phyloP scores from a whole-genome alignment of 2,797 vertebrate genomes.

The Aldrovandia affinis region DNA sequence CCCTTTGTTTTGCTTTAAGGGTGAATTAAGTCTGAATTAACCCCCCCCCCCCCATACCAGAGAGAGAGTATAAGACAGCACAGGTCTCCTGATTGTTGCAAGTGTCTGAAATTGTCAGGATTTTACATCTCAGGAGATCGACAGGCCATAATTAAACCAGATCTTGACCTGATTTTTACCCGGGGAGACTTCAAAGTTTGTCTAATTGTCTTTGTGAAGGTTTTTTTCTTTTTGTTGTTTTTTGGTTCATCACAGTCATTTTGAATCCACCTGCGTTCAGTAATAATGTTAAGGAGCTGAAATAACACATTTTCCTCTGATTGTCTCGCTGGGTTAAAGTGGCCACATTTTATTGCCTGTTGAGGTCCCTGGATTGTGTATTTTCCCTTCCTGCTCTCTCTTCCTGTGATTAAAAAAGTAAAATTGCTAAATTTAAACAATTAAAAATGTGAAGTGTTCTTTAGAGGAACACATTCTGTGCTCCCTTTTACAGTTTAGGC shows the following conservation, averaged over 20 bases:
- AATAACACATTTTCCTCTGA: constrained; percentile 41
- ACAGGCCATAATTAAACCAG: neutral
- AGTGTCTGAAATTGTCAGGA: neutral
- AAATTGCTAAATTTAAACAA: constrained; percentile 43
- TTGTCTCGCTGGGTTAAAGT: constrained; percentile 48
- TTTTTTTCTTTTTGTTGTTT: neutral
- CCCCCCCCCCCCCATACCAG: neutral
- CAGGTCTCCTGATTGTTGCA: neutral
- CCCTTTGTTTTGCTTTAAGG: neutral
- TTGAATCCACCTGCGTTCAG: neutral
- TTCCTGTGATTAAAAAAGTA: neutral
- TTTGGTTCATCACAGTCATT: constrained; percentile 25
- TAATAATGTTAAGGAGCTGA: constrained; percentile 37
- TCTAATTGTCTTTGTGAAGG: constrained; percentile 15
- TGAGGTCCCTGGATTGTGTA: constrained; percentile 16
- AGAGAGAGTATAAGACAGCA: neutral
- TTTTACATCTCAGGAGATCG: neutral
- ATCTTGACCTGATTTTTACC: neutral
- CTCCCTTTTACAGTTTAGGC: constrained; percentile 36
- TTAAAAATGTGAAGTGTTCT: constrained; percentile 48
- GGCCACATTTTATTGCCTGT: constrained; percentile 36
- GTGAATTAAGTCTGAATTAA: neutral
- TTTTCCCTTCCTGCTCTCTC: constrained; percentile 14
- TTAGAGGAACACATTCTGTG: constrained; percentile 34
- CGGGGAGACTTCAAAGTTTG: neutral